Base-by-base conservation (phyloP, 2,797 vertebrate genomes). In the Coregonus sp. region DNA sequence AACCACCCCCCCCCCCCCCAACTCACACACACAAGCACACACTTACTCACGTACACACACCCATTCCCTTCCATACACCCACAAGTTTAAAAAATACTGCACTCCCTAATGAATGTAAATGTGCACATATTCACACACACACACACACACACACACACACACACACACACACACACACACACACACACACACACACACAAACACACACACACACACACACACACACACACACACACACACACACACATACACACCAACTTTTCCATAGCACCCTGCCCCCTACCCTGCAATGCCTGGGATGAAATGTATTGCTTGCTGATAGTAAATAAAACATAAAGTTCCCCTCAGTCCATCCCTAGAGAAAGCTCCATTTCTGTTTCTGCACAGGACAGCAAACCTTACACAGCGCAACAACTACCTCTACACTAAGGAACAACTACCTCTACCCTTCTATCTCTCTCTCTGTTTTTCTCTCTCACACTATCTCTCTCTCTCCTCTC, bases 311-410 rank as follows among this genome's bases (percentile, higher is more conserved):
- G 95, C 94, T 95, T 93, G 93, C 94, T 93, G 88, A 92, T 93
- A 90, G 94, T 96, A 96, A 97, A 95, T 96, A 95, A 96, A 96
- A 96, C 94, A 47, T 47, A 96, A 95, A 85, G 93, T 93, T 88
- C 91, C 84, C 79, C 72, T 77, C 72, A 91, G 91, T 78, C 91
- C 92, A 89, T 89, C 91, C 85, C 89, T 80, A 74, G 86, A 90
- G 90, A 90, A 90, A 90, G 84, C 89, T 52, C 85, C 91, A 91
- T 86, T 90, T 89, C 80, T 83, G 81, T 91, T 92, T 91, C 86
- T 93, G 91, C 92, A 88, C 84, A 88, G 89, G 89, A 87, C 88
- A 90, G 92, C 91, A 91, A 86, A 91, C 86, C 85, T 86, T 80
- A 80, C 40, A 47, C 40, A 47, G 40, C 40, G 11, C 40, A 9